Evolutionary conservation across 92 coral and sea anemone species (phyloP), one percentile per base, ranked within the genome.

Genomic region (Phenganax marumi): DNA sequence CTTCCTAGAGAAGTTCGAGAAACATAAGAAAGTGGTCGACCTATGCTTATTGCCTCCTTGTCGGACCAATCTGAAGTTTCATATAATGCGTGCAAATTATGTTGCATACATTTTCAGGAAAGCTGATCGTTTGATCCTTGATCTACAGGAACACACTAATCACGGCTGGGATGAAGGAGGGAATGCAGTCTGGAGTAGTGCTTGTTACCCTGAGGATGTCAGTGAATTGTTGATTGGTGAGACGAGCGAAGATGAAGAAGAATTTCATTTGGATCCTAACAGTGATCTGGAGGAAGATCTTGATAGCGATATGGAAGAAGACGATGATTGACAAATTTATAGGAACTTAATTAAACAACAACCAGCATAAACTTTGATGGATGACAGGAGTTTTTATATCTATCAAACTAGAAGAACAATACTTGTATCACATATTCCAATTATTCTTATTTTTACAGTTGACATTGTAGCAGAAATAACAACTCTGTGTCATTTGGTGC

Each of bases 171-270:
- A 56, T 19, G 8, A 56, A 56, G 21, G 63, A 56, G 8, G 63
- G 7, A 19, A 56, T 13, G 63, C 7, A 13, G 7, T 56, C 63
- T 56, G 63, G 63, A 56, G 63, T 8, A 56, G 63, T 56, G 63
- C 21, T 56, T 56, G 63, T 8, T 56, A 56, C 63, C 8, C 63
- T 56, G 63, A 56, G 17, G 63, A 56, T 56, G 8, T 56, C 21
- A 56, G 63, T 56, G 63, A 56, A 56, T 56, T 56, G 63, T 56
- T 56, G 63, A 56, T 56, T 56, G 63, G 63, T 19, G 17, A 56
- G 63, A 19, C 16, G 21, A 19, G 21, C 16, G 63, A 56, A 56
- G 8, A 56, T 56, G 63, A 56, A 56, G 63, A 56, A 13, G 63
- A 56, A 19, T 56, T 56, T 56, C 17, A 56, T 56, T 19, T 56